Percentiles rank a stretch among this genome's conserved stretches.
These are phyloP conservation scores for Monochamus saltuarius DNA, from an alignment of 1,140 invertebrate genomes.

Conservation along the genomic window DNA sequence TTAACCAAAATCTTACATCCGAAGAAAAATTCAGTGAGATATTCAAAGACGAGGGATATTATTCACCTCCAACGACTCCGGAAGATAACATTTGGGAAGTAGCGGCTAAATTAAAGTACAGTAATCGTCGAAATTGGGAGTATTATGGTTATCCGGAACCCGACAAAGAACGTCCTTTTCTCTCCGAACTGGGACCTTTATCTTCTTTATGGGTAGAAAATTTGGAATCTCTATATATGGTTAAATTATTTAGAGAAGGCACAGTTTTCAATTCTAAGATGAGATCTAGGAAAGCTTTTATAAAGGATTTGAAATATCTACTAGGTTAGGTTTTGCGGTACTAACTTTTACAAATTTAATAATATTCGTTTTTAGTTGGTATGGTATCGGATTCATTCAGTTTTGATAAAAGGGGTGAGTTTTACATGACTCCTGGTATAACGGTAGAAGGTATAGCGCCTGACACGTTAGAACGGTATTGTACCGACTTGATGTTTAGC, in stretches of 20 bases:
- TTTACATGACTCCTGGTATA: conserved; percentile 37
- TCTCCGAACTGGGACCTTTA: conserved; percentile 38
- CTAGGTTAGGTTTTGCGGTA: conserved; percentile 36
- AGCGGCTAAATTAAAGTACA: conserved; percentile 29
- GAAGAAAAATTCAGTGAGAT: conserved; percentile 10
- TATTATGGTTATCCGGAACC: conserved; percentile 36
- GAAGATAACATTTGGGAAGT: conserved; percentile 44
- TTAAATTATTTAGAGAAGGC: conserved; percentile 15
- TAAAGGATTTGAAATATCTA: conserved; percentile 42
- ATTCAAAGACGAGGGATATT: conserved; percentile 32
- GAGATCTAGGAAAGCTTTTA: conserved; percentile 33
- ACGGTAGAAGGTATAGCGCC: conserved; percentile 40
- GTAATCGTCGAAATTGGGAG: conserved; percentile 43
- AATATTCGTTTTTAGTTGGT: conserved; percentile 41
- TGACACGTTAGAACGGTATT: conserved; percentile 36
- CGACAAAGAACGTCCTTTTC: conserved; percentile 41
- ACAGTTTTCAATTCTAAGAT: conserved; percentile 24
- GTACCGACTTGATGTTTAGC: conserved; percentile 38
- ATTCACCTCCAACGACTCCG: conserved; percentile 28
- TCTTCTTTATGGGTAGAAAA: conserved; percentile 41
- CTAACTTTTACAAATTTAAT: not conserved
- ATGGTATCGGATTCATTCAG: conserved; percentile 43
- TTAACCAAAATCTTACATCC: conserved; percentile 2
- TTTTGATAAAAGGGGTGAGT: conserved; percentile 30
- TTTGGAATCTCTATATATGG: conserved; percentile 37